Percentiles rank a stretch among this genome's conserved stretches.
phyloP scores from a whole-genome alignment of 2,797 vertebrate genomes.

The Xenentodon cancila region DNA sequence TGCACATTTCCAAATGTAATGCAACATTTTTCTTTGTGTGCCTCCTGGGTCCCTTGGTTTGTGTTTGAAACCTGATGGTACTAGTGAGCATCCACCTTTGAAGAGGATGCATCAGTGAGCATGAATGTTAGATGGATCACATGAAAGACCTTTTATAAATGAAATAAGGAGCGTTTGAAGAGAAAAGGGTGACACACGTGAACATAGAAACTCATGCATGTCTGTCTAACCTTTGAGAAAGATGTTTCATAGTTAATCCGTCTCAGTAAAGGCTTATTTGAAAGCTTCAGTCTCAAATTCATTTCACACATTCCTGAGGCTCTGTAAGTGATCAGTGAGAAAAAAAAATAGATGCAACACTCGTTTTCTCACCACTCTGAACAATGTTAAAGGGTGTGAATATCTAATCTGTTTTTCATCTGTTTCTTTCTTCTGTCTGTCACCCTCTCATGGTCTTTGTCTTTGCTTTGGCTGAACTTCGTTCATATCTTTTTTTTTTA shows the following conservation, averaged over 20 bases:
- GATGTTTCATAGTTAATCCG: slow-evolving; percentile 49
- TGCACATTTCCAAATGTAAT: slow-evolving; percentile 30
- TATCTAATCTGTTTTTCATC: slow-evolving; percentile 51
- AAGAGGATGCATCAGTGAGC: slow-evolving; percentile 34
- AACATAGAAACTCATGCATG: slow-evolving; percentile 8
- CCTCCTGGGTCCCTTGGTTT: slow-evolving; percentile 37
- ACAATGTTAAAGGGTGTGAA: slow-evolving; percentile 62
- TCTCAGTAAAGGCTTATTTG: slow-evolving; percentile 60
- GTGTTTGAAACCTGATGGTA: slow-evolving; percentile 34
- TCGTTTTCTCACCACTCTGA: slow-evolving; percentile 52
- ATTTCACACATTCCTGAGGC: slow-evolving; percentile 66
- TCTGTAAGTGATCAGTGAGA: slow-evolving; percentile 56
- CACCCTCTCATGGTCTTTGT: slow-evolving; percentile 36
- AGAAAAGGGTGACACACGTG: slow-evolving; percentile 13
- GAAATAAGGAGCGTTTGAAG: slow-evolving; percentile 40
- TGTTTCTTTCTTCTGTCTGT: slow-evolving; percentile 43
- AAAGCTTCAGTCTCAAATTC: slow-evolving; percentile 67
- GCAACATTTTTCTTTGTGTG: slow-evolving; percentile 30
- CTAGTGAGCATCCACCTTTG: slow-evolving; percentile 30
- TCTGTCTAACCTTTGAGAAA: slow-evolving; percentile 32
- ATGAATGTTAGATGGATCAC: slow-evolving; percentile 33
- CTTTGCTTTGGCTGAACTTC: slow-evolving; percentile 20
- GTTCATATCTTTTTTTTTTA: neutral
- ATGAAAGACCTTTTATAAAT: slow-evolving; percentile 48
- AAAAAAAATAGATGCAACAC: slow-evolving; percentile 44